Base-by-base conservation (phyloP, 2,797 vertebrate species). In the Microctenopoma steveboyesi region DNA sequence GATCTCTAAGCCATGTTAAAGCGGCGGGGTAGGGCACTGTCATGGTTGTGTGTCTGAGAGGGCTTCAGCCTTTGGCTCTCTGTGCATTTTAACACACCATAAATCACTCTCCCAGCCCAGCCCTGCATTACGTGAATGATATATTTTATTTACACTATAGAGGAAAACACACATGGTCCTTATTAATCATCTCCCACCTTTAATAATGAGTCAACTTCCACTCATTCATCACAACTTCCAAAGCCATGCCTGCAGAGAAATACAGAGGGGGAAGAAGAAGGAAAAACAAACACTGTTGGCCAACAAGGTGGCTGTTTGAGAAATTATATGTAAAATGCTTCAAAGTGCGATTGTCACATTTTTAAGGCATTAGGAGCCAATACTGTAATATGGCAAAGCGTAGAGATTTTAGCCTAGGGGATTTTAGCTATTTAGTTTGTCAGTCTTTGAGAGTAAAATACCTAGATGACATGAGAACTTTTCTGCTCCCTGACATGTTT, bases 101-200 rank as follows among this genome's bases (percentile, higher is more conserved):
- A 94, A 91, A 93, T 96, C 94, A 96, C 93, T 94, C 92, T 93
- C 89, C 78, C 82, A 89, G 87, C 92, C 84, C 81, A 72, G 88
- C 88, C 84, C 89, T 57, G 92, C 83, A 93, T 95, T 95, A 94
- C 82, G 89, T 93, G 95, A 96, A 95, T 96, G 93, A 95, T 96
- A 93, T 95, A 95, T 96, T 96, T 97, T 96, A 96, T 96, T 96
- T 95, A 95, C 93, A 93, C 92, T 95, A 89, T 84, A 91, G 92
- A 94, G 93, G 93, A 96, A 94, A 95, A 92, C 91, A 94, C 94
- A 92, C 91, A 92, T 91, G 90, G 91, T 93, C 84, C 87, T 94
- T 96, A 95, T 96, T 95, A 96, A 96, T 96, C 93, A 96, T 92
- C 91, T 94, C 93, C 93, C 88, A 95, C 91, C 90, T 95, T 95